These are phyloP conservation scores for Campoplex nolae DNA, from an alignment of 2,888 invertebrate genomes.

Conservation along the genomic window DNA sequence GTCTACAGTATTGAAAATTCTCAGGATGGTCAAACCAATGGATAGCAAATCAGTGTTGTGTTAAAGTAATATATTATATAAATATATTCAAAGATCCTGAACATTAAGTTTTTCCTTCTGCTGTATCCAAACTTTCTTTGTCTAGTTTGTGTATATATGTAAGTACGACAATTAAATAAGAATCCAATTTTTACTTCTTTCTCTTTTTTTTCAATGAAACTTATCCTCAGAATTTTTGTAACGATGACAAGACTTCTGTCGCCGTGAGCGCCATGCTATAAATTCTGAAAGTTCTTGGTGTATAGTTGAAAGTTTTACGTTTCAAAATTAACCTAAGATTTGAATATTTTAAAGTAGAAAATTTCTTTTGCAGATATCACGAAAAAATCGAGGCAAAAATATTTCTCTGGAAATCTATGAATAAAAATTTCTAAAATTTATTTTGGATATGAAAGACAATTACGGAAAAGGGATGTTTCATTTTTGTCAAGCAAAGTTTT, in stretches of 20 bases:
- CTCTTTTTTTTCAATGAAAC: not conserved
- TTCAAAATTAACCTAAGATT: no score
- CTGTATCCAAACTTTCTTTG: not conserved
- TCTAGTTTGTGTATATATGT: slow-evolving; percentile 14
- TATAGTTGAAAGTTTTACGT: slow-evolving; percentile 72
- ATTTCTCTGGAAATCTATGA: no score
- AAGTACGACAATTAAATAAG: slow-evolving; percentile 2
- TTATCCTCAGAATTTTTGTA: not conserved
- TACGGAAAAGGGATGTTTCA: no score
- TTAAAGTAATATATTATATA: not conserved
- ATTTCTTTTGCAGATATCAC: no score
- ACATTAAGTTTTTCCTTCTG: slow-evolving; percentile 3
- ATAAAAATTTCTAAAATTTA: no score
- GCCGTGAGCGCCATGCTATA: slow-evolving; percentile 75
- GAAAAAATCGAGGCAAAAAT: no score
- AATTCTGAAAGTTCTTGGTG: slow-evolving; percentile 76
- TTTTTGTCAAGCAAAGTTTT: no score
- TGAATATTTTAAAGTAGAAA: no score
- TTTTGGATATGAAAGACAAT: no score
- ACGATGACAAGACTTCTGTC: slow-evolving; percentile 10
- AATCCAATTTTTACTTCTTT: not conserved
- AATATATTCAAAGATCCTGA: not conserved
- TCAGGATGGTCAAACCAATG: slow-evolving; percentile 71
- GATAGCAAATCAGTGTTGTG: slow-evolving; percentile 45
- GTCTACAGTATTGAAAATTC: slow-evolving; percentile 76